Evolutionary conservation across 2,797 vertebrate species (phyloP), one percentile per base, ranked within the genome.

Genomic region (Sebastes paucispinis): DNA sequence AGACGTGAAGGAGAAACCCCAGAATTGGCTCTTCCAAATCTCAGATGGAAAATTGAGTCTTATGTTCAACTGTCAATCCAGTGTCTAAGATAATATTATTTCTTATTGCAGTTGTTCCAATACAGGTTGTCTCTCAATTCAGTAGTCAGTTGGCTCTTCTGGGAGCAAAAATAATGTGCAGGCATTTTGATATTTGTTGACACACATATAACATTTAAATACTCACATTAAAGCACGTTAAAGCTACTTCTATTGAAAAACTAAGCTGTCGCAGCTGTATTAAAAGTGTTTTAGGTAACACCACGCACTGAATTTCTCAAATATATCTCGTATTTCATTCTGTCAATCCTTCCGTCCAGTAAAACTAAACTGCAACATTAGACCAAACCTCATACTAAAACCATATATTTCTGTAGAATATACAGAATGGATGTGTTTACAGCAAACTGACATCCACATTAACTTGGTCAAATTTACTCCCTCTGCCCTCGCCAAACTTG

Each of bases 401-500:
- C 81, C 73, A 77, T 89, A 82, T 79, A 89, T 81, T 87, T 87
- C 79, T 88, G 73, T 86, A 81, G 78, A 88, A 88, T 92, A 92
- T 87, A 93, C 88, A 93, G 71, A 90, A 88, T 83, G 84, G 86
- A 70, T 80, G 79, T 93, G 94, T 95, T 96, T 95, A 95, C 88
- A 91, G 82, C 87, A 87, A 93, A 89, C 91, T 93, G 93, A 94
- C 92, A 89, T 91, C 90, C 86, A 85, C 87, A 89, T 91, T 92
- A 91, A 88, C 87, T 84, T 82, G 91, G 88, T 89, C 87, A 78
- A 84, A 89, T 92, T 85, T 82, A 81, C 88, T 84, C 54, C 55
- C 59, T 71, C 73, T 59, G 63, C 77, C 81, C 75, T 84, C 34
- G 88, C 90, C 87, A 90, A 85, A 89, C 75, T 76, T 87, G 85